These are phyloP conservation scores for Spermophilus dauricus DNA, from an alignment of 2,113 vertebrate genomes.

Conservation along the genomic window DNA sequence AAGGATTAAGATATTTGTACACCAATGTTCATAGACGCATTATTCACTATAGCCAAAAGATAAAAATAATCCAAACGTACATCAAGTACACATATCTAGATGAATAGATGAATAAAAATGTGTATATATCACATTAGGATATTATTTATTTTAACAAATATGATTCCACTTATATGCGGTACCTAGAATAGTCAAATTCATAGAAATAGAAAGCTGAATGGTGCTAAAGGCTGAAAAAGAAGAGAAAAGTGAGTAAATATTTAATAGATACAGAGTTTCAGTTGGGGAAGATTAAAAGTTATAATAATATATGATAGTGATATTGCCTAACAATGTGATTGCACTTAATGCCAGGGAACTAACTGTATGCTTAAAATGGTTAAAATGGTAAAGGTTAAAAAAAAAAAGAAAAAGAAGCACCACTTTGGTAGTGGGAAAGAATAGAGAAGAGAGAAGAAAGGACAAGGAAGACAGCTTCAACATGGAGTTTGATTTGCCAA, in stretches of 20 bases:
- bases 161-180: not conserved
- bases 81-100: slow-evolving; percentile 44
- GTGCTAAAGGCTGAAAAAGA: not conserved
- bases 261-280: slow-evolving; percentile 22
- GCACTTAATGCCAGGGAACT: not conserved
- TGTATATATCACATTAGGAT: not conserved
- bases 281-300: slow-evolving; percentile 32
- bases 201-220: slow-evolving; percentile 42
- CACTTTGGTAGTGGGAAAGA: not conserved
- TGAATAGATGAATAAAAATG: slow-evolving; percentile 43
- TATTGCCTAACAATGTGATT: slow-evolving; percentile 12
- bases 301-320: not conserved
- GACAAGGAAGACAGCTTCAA: not conserved
- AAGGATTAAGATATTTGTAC: slow-evolving; percentile 48
- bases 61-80: slow-evolving; percentile 34
- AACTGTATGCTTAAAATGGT: not conserved
- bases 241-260: not conserved
- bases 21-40: slow-evolving; percentile 7
- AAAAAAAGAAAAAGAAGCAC: slow-evolving; percentile 14
- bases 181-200: slow-evolving; percentile 40
- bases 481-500: slow-evolving; percentile 11
- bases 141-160: slow-evolving; percentile 44
- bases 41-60: slow-evolving; percentile 23
- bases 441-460: not conserved
- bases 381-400: slow-evolving; percentile 33